Evolutionary conservation across 2,797 vertebrate genomes (phyloP).

Genomic region (Leucoraja ocellata): DNA sequence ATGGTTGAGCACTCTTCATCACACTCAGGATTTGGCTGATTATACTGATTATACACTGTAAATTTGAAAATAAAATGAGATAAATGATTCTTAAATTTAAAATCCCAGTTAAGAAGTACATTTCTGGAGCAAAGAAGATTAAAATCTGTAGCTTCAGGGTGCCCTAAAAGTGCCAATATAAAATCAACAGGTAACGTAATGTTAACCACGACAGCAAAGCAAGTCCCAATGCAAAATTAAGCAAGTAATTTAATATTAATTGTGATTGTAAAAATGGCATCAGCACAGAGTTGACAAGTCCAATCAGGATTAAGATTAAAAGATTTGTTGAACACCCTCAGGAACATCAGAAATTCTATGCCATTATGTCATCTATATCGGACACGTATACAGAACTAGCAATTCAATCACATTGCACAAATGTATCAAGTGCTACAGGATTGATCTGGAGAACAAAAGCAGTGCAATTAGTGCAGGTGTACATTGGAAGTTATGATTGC

Average conservation of each 20-base stretch:
- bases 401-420: too few relatives aligned
- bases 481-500: too few relatives aligned
- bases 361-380: neutral
- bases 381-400: neutral
- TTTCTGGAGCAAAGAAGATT: neutral
- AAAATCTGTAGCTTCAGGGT: neutral
- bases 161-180: neutral
- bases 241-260: neutral
- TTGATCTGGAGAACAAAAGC: too few relatives aligned
- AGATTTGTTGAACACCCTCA: neutral
- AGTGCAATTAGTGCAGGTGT: too few relatives aligned
- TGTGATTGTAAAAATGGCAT: neutral
- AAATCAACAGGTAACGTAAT: neutral
- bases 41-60: neutral
- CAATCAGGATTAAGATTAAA: neutral
- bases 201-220: neutral
- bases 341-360: neutral
- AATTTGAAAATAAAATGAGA: neutral
- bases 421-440: too few relatives aligned
- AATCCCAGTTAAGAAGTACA: neutral
- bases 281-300: conserved; percentile 4
- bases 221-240: neutral
- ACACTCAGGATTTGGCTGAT: too few relatives aligned
- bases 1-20: too few relatives aligned
- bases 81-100: neutral